Evolutionary conservation across 1,140 invertebrate genomes (phyloP).

Genomic region (Drosophila sechellia): DNA sequence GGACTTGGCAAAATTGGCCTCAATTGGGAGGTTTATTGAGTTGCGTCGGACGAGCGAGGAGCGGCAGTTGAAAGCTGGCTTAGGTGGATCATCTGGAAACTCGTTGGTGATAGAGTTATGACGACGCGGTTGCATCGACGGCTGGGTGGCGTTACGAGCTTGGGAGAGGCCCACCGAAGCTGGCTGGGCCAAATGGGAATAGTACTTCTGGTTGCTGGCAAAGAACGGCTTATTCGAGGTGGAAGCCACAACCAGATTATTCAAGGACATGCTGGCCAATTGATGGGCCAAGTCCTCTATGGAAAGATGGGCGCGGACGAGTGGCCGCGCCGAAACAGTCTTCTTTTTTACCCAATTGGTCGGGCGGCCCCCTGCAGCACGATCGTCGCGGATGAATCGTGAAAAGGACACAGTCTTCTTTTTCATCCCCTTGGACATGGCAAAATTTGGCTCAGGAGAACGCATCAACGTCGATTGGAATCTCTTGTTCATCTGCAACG

Average conservation of each 20-base stretch:
- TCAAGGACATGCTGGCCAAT: too few relatives aligned
- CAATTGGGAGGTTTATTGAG: too few relatives aligned
- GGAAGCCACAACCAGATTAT: not conserved
- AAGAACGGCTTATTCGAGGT: conserved; percentile 35
- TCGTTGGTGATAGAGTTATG: too few relatives aligned
- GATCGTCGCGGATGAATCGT: not conserved
- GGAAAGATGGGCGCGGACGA: too few relatives aligned
- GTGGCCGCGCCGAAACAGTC: too few relatives aligned
- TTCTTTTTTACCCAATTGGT: too few relatives aligned
- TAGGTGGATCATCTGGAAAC: not conserved
- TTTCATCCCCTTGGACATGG: too few relatives aligned
- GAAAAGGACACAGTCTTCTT: not conserved
- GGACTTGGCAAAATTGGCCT: too few relatives aligned
- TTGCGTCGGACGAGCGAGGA: not conserved
- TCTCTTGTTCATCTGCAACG: not conserved
- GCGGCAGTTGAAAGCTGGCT: not conserved
- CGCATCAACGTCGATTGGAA: too few relatives aligned
- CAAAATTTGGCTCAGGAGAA: too few relatives aligned
- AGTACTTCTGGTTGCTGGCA: conserved; percentile 46
- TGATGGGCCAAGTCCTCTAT: not conserved
- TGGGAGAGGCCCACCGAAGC: not conserved
- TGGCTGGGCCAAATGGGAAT: conserved; percentile 44
- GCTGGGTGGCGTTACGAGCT: too few relatives aligned
- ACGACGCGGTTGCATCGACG: not conserved
- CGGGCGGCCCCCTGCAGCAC: too few relatives aligned